phyloP scores from a whole-genome alignment of 2,888 invertebrate species.

The Hoplodrina ambigua region DNA sequence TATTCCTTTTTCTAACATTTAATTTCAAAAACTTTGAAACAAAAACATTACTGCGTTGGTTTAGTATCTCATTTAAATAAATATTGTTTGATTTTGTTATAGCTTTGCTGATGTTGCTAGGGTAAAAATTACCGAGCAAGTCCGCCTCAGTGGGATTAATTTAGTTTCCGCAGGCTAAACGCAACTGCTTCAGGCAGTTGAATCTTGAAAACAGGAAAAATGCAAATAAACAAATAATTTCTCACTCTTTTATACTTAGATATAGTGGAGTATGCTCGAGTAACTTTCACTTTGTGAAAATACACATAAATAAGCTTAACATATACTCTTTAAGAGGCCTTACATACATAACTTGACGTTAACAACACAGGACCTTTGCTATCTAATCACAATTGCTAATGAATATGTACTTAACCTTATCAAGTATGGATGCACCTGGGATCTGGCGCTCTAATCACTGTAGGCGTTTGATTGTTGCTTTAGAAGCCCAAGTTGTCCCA shows the following conservation, averaged over 20 bases:
- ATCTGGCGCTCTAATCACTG: conserved; percentile 13
- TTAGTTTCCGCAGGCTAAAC: not conserved
- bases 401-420: conserved; percentile 40
- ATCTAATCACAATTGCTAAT: conserved; percentile 30
- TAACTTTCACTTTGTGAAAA: too few species aligned
- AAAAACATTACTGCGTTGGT: conserved; percentile 20
- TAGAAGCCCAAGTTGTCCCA: conserved; percentile 11
- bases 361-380: conserved; percentile 15
- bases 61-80: not conserved
- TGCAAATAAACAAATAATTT: not conserved
- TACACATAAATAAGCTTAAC: not conserved
- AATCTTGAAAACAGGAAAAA: not conserved
- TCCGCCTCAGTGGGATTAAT: not conserved
- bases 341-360: not conserved
- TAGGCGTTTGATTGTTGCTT: conserved; percentile 30
- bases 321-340: not conserved
- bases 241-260: not conserved
- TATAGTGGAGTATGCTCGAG: too few species aligned
- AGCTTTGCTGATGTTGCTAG: not conserved
- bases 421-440: conserved; percentile 12
- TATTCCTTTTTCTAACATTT: conserved; percentile 3
- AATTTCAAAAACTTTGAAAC: conserved; percentile 5
- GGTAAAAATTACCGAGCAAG: not conserved
- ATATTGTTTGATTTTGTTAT: not conserved
- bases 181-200: not conserved